Evolutionary conservation across 2,113 vertebrate genomes (phyloP).

Genomic region (Ivindomyrus marchei): DNA sequence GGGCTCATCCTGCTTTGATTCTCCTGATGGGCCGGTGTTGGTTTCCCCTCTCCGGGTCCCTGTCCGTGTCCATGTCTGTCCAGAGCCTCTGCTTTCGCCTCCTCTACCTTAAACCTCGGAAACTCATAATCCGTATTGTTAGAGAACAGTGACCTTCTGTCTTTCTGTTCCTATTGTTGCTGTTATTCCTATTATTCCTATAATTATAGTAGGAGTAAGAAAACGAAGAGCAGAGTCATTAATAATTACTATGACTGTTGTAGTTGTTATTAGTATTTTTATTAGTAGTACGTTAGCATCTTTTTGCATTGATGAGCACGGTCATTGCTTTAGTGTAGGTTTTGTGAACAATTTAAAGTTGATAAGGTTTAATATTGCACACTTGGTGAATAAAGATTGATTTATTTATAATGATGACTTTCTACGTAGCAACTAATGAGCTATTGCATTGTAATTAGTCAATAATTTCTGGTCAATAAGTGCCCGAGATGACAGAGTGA

Average conservation of each 20-base stretch:
- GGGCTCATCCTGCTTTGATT: background rate
- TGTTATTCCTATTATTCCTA: background rate
- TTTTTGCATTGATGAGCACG: slow-evolving; percentile 34
- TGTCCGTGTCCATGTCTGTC: slow-evolving; percentile 21
- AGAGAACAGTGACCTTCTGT: slow-evolving; percentile 49
- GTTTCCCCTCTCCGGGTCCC: slow-evolving; percentile 32
- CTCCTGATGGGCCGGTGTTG: slow-evolving; percentile 6
- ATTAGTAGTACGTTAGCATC: slow-evolving; percentile 22
- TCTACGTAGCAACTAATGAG: slow-evolving; percentile 67
- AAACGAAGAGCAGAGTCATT: background rate
- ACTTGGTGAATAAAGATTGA: slow-evolving; percentile 65
- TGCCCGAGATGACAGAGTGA: slow-evolving; percentile 63
- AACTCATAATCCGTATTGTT: slow-evolving; percentile 62
- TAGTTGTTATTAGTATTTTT: background rate
- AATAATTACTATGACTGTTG: background rate
- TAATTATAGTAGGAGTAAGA: background rate
- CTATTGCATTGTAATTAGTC: slow-evolving; percentile 66
- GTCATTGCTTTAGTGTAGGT: slow-evolving; percentile 22
- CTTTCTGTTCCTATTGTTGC: background rate
- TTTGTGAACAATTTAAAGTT: slow-evolving; percentile 57
- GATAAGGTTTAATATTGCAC: slow-evolving; percentile 61
- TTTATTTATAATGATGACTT: slow-evolving; percentile 66
- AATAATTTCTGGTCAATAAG: slow-evolving; percentile 62
- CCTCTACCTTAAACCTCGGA: slow-evolving; percentile 52
- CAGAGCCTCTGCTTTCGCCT: slow-evolving; percentile 42